Base-by-base conservation (phyloP, 2,888 invertebrate genomes). In the Globia sparganii region DNA sequence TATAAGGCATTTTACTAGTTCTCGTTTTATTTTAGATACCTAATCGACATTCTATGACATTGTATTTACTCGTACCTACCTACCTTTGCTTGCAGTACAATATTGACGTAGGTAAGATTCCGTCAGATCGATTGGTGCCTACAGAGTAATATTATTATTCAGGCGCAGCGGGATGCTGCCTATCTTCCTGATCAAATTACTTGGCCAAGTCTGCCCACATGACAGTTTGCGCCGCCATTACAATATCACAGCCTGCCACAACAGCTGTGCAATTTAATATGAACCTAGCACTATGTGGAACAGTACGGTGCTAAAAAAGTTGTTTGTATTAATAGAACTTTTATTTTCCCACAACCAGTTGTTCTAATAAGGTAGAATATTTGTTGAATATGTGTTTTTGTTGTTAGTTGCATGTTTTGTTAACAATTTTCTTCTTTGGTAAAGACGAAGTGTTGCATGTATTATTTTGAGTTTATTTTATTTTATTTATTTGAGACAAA, bases 251-350 rank as follows among this genome's bases (percentile, higher is more conserved):
- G 76, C 31, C 64, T 65, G 64, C 65, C 34, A 58, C 80, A 85
- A 85, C 82, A 82, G 85, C 85, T 82, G 85, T 68, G 68, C 67
- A 59, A 76, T 82, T 85, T 82, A 85, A 82, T 85, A 74, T 72
- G 37, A 46, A 67, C 75, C 59, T 79, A 83, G 53, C 31, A 25
- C 46, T 21, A 67, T 62, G 31, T 75, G n/a, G 53, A 53, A 56
- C 43, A 43, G 13, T 43, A 1, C 6, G 37, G 40, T 40, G 56
- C 56, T 43, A 69, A 80, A 67, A 67, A 80, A 65, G 58, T 78
- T 58, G 21, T n/a, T 15, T 40, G 18, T 56, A 40, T 75, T 75
- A 46, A 4, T 2, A n/a, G 6, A 67, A 83, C 28, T 78, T 79
- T 67, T 53, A 64, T 68, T 77, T 62, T 67, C 0, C 5, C 13